Evolutionary conservation across 2,888 invertebrate genomes (phyloP).

Genomic region (Alviniconcha strummeri): DNA sequence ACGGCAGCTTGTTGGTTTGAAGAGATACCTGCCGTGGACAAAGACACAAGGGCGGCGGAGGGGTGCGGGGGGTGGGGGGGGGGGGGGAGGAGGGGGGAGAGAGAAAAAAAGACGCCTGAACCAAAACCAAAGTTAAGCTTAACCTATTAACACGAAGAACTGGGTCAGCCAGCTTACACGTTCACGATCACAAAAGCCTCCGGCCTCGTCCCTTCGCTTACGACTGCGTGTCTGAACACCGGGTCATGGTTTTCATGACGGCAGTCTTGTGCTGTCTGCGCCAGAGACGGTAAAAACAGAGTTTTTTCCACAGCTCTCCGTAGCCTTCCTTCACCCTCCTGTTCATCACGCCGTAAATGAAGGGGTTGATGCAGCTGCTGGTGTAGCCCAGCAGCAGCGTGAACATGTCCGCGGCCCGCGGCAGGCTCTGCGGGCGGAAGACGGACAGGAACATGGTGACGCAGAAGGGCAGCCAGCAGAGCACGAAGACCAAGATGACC

Average conservation of each 20-base stretch:
- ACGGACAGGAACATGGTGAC: constrained; percentile 63
- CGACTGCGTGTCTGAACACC: too few species aligned
- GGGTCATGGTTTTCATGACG: not conserved
- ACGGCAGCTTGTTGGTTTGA: too few species aligned
- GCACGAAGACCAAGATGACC: constrained; percentile 60
- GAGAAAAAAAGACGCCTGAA: too few species aligned
- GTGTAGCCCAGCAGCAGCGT: constrained; percentile 64
- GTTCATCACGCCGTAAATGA: constrained; percentile 68
- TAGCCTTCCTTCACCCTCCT: constrained; percentile 58
- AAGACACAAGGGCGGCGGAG: too few species aligned
- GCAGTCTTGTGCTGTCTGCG: not conserved
- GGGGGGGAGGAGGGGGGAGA: too few species aligned
- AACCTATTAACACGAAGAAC: too few species aligned
- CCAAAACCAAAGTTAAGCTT: too few species aligned
- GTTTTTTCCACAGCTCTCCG: constrained; percentile 37
- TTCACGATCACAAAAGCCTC: too few species aligned
- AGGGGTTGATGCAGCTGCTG: constrained; percentile 65
- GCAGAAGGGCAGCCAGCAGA: constrained; percentile 69
- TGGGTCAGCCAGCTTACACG: too few species aligned
- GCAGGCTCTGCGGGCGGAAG: constrained; percentile 43
- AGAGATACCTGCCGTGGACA: too few species aligned
- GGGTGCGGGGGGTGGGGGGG: too few species aligned
- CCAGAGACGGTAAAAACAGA: not conserved
- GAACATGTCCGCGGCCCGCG: constrained; percentile 53
- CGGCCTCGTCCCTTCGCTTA: too few species aligned